Percentiles rank a stretch among this genome's conserved stretches.
Evolutionary conservation across 2,113 vertebrate genomes (phyloP).

Genomic region (human (Homo sapiens)): DNA sequence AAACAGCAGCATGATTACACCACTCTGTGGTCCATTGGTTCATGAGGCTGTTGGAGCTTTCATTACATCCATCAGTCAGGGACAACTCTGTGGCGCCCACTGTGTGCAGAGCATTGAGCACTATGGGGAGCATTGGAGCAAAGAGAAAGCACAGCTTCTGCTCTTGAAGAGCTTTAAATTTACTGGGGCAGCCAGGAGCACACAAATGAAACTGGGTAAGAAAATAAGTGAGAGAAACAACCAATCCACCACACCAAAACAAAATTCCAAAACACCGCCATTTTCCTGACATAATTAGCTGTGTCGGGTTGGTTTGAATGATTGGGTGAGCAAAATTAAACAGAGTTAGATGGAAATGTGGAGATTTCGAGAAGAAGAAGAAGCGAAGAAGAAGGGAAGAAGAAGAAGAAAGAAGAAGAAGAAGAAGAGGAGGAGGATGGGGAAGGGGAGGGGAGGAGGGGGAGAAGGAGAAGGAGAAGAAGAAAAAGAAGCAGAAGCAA

Average conservation of each 20-base stretch:
- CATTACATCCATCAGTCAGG: conserved; percentile 51
- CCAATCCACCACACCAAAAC: background rate
- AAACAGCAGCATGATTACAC: conserved; percentile 49
- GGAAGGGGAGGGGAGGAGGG: no score
- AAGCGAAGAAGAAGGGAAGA: no score
- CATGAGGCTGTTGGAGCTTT: conserved; percentile 30
- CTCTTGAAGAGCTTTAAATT: conserved; percentile 52
- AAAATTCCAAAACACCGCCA: background rate
- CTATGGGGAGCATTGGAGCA: background rate
- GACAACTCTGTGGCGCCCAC: conserved; percentile 40
- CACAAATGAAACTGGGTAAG: background rate
- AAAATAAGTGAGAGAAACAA: background rate
- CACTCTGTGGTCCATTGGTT: conserved; percentile 48
- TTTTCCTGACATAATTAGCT: background rate
- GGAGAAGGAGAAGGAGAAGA: background rate
- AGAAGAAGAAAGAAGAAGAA: background rate
- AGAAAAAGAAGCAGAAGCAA: background rate
- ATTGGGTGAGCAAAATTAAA: background rate
- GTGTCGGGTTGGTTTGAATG: background rate
- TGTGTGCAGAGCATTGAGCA: conserved; percentile 41
- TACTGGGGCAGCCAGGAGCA: background rate
- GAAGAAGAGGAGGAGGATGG: background rate
- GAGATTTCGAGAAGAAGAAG: background rate
- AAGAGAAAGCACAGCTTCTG: conserved; percentile 28
- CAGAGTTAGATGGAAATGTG: background rate